Base-by-base conservation (phyloP, 1,140 invertebrate species). In the Pogonomyrmex barbatus region DNA sequence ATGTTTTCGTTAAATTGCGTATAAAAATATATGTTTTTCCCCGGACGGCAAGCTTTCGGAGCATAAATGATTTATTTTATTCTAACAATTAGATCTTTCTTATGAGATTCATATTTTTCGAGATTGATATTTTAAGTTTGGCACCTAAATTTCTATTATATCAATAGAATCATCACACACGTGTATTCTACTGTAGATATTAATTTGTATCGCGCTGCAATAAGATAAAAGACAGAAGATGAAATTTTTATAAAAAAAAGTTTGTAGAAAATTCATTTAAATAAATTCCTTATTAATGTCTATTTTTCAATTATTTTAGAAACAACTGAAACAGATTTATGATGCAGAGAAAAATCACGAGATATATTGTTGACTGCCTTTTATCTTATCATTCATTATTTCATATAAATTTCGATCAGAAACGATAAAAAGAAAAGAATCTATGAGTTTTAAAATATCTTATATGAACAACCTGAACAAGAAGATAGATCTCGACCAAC, bases 391-490 rank as follows among this genome's bases (percentile, higher is more conserved):
- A 39, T 71, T 45, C 24, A 5, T 36, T 52, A 2, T 42, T 77
- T 56, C 6, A 58, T 14, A n/a, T 56, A 70, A 70, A 76, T 84
- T 17, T 84, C 30, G 5, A 24, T 52, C 2, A 12, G 6, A 84
- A 9, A 60, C 8, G 45, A 12, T 5, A 33, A 2, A 14, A 33
- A 9, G n/a, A 67, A 42, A 47, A 30, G 71, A 42, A 73, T 24
- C 24, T 84, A 36, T 39, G 4, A 12, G 12, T n/a, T 71, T 84
- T 78, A 91, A 85, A 90, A 86, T 77, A 93, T 85, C 87, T 92
- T 94, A 56, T 89, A 93, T 8, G 91, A 91, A 79, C 93, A 94
- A 4, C 88, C 47, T n/a, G 92, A 92, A 67, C 93, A 94, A 24
- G 92, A 91, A 75, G 93, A 91, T 17, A 94, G 87, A 89, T 93